These are phyloP conservation scores for Vireo griseus DNA, from an alignment of 2,797 vertebrate species.

Conservation along the genomic window DNA sequence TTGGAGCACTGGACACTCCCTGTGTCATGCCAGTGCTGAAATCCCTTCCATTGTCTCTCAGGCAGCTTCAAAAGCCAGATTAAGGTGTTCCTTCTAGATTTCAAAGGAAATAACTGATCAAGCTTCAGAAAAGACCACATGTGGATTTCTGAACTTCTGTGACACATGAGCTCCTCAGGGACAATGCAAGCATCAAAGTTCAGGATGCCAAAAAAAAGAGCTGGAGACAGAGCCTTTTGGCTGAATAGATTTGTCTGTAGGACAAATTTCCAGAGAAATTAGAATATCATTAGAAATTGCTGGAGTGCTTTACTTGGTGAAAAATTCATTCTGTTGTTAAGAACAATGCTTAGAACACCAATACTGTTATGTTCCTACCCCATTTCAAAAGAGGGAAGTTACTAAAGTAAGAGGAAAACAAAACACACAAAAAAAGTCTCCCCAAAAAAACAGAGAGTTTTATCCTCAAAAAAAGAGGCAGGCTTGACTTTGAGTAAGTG, in stretches of 20 bases:
- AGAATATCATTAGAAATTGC: not conserved
- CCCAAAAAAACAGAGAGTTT: not conserved
- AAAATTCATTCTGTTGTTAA: not conserved
- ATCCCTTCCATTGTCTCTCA: not conserved
- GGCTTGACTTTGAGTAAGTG: not conserved
- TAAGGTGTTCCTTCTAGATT: constrained; percentile 16
- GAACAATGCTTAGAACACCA: not conserved
- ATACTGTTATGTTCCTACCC: not conserved
- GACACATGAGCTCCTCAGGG: not conserved
- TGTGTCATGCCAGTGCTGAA: not conserved
- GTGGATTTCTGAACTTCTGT: constrained; percentile 11
- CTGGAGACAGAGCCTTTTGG: constrained; percentile 1
- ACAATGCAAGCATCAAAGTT: constrained; percentile 32
- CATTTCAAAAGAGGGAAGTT: not conserved
- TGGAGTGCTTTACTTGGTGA: not conserved
- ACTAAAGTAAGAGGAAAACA: not conserved
- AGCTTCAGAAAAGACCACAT: constrained; percentile 42
- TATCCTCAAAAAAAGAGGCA: not conserved
- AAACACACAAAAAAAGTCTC: not conserved
- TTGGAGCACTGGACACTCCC: not conserved
- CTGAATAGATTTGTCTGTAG: not conserved
- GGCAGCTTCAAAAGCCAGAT: not conserved
- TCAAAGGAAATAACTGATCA: constrained; percentile 36
- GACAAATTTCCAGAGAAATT: constrained; percentile 4
- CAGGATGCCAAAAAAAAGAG: constrained; percentile 31